Evolutionary conservation across 2,113 vertebrate genomes (phyloP).

Genomic region (Myxocyprinus asiaticus): DNA sequence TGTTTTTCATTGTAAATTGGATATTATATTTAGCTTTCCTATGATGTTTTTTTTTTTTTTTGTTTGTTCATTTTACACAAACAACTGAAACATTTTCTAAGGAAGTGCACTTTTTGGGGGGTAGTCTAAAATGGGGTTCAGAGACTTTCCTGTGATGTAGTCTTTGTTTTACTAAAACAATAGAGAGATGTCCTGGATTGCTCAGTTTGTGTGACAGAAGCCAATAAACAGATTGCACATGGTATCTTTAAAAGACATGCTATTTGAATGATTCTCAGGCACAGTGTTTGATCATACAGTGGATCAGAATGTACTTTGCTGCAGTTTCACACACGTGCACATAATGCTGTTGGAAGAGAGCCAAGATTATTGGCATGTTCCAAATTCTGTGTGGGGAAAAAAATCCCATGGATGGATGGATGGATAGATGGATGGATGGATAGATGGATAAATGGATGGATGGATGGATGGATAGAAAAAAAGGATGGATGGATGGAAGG

Average conservation of each 20-base stretch:
- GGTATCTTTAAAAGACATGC: background rate
- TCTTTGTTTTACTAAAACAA: conserved; percentile 25
- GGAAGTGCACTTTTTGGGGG: background rate
- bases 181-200: conserved; percentile 29
- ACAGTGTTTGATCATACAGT: background rate
- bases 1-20: background rate
- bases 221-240: background rate
- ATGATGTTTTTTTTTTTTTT: no score
- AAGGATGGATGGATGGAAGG: no score
- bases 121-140: background rate
- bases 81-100: background rate
- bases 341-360: conserved; percentile 59
- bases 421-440: conserved; percentile 8
- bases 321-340: conserved; percentile 45
- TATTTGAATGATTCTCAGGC: background rate
- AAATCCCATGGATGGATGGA: background rate
- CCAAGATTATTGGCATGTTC: conserved; percentile 47
- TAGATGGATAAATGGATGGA: no score
- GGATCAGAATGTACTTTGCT: background rate
- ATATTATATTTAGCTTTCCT: no score
- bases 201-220: conserved; percentile 1
- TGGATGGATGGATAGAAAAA: no score
- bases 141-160: background rate
- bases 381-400: conserved; percentile 47
- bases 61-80: no score